Evolutionary conservation across 2,113 vertebrate species (phyloP), one percentile per base, ranked within the genome.

Genomic region (Campylomormyrus tamandua): DNA sequence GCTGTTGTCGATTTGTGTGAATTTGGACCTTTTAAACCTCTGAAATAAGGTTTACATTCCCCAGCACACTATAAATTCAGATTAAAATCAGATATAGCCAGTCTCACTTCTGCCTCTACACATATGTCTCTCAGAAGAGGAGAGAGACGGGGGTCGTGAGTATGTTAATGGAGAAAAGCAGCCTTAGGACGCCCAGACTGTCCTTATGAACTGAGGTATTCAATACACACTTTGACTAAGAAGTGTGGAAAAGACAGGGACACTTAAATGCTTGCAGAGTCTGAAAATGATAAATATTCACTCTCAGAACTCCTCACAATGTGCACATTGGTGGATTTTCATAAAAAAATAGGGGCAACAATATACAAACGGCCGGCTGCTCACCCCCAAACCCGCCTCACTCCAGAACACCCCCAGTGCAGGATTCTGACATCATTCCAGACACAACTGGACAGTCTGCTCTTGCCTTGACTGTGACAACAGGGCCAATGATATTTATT

Each of bases 131-230:
- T 2, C 19, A 35, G 48, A n/a, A n/a, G 35, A 58, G 21, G 1
- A 15, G 19, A 11, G 87, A n/a, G 8, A 3, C 0, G 1, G 1
- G 19, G 8, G 21, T 9, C 0, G 35, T 45, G 13, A 53, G 11
- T 13, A 19, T 27, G 89, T 17, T 87, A 90, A 90, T 77, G 85
- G 53, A 19, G 17, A 52, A 87, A 77, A 80, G 46, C 87, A 49
- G 66, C 24, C 9, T 2, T 27, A 21, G n/a, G 74, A 3, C 21
- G 2, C 46, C 21, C 39, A 45, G 27, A 88, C 3, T 21, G 31
- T 62, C 50, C 7, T n/a, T 49, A 62, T 90, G 90, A 88, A 88
- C 62, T 56, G 48, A 15, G 11, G 66, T 27, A 88, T 88, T 90
- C 70, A 83, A 42, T 24, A 15, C 45, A 70, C 24, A 24, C 70